phyloP scores from a whole-genome alignment of 2,113 vertebrate genomes.

The Zosterops japonicus region DNA sequence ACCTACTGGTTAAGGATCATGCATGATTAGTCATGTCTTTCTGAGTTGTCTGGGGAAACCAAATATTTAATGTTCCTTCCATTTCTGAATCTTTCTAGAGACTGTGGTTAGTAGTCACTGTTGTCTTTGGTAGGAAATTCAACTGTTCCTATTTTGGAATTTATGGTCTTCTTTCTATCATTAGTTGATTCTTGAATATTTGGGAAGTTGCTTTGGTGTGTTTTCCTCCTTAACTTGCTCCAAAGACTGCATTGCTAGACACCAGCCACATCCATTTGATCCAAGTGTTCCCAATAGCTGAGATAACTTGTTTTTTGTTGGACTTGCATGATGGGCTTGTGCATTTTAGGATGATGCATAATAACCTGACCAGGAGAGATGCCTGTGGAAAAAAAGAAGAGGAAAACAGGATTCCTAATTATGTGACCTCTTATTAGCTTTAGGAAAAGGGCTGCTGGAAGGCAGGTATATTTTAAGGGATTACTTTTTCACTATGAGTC shows the following conservation, averaged over 20 bases:
- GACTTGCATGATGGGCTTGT: neutral
- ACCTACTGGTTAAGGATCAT: neutral
- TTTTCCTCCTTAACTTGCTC: neutral
- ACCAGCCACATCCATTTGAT: neutral
- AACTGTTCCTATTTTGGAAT: neutral
- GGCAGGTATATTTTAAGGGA: neutral
- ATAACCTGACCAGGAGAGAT: neutral
- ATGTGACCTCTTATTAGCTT: neutral
- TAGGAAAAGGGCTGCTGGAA: neutral
- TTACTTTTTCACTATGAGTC: neutral
- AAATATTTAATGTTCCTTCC: neutral
- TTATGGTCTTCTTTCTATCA: neutral
- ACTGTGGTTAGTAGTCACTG: neutral
- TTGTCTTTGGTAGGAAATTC: neutral
- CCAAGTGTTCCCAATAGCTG: neutral
- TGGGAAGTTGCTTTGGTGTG: neutral
- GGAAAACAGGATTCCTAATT: neutral
- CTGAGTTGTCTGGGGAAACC: neutral
- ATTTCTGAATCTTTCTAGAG: neutral
- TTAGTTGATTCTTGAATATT: neutral
- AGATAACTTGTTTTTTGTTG: neutral
- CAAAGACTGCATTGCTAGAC: neutral
- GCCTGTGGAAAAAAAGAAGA: neutral
- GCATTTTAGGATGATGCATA: neutral
- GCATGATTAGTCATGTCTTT: neutral